Conservation (phyloP, 2,113 vertebrate species). For the Mustelus asterias region DNA sequence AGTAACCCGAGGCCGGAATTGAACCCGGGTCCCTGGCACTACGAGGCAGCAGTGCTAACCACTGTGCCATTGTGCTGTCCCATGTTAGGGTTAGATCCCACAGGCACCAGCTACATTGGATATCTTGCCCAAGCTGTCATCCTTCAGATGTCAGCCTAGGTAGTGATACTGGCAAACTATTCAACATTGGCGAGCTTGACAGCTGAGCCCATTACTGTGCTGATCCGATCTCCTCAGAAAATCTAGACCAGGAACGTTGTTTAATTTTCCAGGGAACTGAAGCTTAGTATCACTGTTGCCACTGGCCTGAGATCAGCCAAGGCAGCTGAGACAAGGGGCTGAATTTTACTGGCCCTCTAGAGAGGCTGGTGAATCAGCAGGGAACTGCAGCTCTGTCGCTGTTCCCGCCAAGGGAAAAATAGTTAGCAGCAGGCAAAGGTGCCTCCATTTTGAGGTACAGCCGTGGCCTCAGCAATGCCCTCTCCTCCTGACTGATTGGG, state of each 20-base stretch:
- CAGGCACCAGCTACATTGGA: neutral
- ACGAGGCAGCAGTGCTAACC: too few relatives aligned
- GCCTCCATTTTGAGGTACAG: too few relatives aligned
- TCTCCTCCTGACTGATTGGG: too few relatives aligned
- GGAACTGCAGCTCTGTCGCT: too few relatives aligned
- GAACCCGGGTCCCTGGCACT: too few relatives aligned
- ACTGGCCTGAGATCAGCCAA: neutral
- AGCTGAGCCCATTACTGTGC: neutral
- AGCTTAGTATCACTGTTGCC: neutral
- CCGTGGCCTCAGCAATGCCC: too few relatives aligned
- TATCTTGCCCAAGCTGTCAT: neutral
- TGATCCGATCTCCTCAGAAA: neutral
- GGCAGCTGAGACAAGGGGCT: neutral
- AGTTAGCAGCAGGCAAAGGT: too few relatives aligned
- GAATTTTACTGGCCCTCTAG: too few relatives aligned
- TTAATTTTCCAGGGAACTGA: neutral
- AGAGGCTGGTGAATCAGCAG: too few relatives aligned
- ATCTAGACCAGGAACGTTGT: neutral
- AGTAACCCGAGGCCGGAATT: too few relatives aligned
- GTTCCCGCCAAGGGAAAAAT: too few relatives aligned
- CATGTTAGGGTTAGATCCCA: neutral
- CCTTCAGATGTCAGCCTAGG: neutral
- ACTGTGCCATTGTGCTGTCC: too few relatives aligned
- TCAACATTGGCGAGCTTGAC: neutral
- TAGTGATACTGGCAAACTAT: neutral